phyloP scores from a whole-genome alignment of 2,113 vertebrate species.

The Poecilia latipinna region DNA sequence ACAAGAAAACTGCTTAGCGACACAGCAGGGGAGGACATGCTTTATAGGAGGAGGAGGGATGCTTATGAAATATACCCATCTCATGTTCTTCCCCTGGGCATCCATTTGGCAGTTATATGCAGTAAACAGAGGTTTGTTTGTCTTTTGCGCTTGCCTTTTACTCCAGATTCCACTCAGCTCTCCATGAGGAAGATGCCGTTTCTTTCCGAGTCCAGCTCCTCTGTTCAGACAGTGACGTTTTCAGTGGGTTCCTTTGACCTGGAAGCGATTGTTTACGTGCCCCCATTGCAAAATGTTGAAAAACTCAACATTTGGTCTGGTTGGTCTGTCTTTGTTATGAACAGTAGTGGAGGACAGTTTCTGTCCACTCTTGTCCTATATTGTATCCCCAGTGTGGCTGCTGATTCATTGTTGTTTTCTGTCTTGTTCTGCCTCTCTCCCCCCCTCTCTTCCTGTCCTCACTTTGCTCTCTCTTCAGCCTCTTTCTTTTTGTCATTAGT shows the following conservation, averaged over 20 bases:
- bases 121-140: not conserved
- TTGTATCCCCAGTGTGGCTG: conserved; percentile 13
- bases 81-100: not conserved
- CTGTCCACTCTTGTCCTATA: not conserved
- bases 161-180: not conserved
- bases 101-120: not conserved
- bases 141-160: not conserved
- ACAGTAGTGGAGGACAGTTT: too few species aligned
- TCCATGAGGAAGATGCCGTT: not conserved
- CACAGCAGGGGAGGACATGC: not conserved
- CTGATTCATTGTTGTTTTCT: conserved; percentile 30
- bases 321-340: too few species aligned
- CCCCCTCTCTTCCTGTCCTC: conserved; percentile 69
- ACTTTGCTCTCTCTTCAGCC: conserved; percentile 31
- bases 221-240: not conserved
- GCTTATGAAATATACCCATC: not conserved
- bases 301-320: not conserved
- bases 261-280: not conserved
- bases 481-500: conserved; percentile 6
- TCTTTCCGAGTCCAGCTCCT: not conserved
- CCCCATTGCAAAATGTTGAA: not conserved
- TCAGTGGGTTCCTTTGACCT: not conserved
- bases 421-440: conserved; percentile 30
- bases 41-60: not conserved
- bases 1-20: conserved; percentile 25